phyloP scores from a whole-genome alignment of 2,797 vertebrate genomes.

The Nyctalus aviator region DNA sequence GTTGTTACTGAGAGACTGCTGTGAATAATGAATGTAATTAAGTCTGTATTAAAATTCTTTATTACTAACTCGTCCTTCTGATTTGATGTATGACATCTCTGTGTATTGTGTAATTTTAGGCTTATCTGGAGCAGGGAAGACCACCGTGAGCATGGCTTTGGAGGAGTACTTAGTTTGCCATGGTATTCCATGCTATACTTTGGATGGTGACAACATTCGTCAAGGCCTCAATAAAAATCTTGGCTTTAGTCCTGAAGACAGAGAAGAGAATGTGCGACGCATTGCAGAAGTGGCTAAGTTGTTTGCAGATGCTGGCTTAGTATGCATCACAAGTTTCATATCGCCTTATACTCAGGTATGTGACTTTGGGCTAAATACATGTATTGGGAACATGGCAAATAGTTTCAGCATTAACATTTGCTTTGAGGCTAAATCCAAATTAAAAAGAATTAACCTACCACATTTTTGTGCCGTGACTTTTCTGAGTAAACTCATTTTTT shows the following conservation, averaged over 20 bases:
- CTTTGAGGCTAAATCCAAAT: not conserved
- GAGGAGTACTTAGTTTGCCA: constrained; percentile 99
- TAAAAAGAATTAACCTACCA: constrained; percentile 7
- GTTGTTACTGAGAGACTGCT: not conserved
- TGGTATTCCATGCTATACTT: constrained; percentile 97
- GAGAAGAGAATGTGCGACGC: constrained; percentile 98
- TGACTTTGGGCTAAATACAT: not conserved
- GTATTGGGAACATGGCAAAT: not conserved
- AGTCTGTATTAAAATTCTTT: not conserved
- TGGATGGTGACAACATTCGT: constrained; percentile 99
- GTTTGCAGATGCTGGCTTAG: constrained; percentile 98
- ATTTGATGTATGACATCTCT: not conserved
- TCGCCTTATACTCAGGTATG: constrained; percentile 96
- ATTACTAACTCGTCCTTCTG: not conserved
- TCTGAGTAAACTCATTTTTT: not conserved
- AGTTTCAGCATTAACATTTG: not conserved
- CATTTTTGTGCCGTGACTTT: not conserved
- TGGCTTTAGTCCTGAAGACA: constrained; percentile 96
- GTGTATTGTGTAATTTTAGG: constrained; percentile 85
- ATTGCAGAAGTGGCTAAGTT: constrained; percentile 98
- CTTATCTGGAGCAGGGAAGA: constrained; percentile 98
- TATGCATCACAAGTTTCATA: constrained; percentile 99
- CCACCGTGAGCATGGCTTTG: constrained; percentile 98
- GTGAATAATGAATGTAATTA: not conserved
- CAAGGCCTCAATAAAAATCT: constrained; percentile 99